These are phyloP conservation scores for Nymphicus hollandicus DNA, from an alignment of 2,113 vertebrate species.

Conservation along the genomic window DNA sequence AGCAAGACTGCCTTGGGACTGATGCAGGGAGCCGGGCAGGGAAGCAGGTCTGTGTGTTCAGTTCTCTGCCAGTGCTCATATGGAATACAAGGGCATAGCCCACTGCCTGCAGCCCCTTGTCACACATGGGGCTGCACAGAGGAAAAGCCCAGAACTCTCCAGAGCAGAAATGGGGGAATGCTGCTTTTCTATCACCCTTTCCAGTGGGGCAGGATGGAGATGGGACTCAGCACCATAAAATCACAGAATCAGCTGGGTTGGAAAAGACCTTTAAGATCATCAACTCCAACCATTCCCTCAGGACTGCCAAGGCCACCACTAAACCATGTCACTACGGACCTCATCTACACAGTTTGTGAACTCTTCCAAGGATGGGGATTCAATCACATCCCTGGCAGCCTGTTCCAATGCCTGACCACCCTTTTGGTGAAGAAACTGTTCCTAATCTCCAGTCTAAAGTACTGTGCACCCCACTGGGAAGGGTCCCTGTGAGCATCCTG, in stretches of 20 bases:
- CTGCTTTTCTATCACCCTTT: neutral
- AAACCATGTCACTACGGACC: neutral
- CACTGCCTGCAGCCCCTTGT: neutral
- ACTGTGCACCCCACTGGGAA: neutral
- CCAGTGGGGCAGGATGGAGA: neutral
- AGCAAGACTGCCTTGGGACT: neutral
- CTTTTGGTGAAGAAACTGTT: neutral
- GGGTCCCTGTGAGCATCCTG: neutral
- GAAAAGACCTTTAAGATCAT: neutral
- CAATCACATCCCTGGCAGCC: neutral
- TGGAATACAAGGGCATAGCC: neutral
- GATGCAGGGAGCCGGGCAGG: rapidly evolving
- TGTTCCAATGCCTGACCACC: neutral
- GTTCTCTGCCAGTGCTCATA: neutral
- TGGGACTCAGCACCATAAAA: rapidly evolving
- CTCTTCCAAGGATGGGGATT: neutral
- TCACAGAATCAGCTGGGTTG: neutral
- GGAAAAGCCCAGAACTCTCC: neutral
- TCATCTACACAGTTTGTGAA: neutral
- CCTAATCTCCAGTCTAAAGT: neutral
- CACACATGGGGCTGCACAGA: no score
- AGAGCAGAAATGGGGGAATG: neutral
- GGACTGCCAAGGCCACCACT: neutral
- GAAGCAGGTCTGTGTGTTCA: neutral
- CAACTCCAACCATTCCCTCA: neutral